Evolutionary conservation across 2,888 invertebrate genomes (phyloP).

Genomic region (Bombylius discolor): DNA sequence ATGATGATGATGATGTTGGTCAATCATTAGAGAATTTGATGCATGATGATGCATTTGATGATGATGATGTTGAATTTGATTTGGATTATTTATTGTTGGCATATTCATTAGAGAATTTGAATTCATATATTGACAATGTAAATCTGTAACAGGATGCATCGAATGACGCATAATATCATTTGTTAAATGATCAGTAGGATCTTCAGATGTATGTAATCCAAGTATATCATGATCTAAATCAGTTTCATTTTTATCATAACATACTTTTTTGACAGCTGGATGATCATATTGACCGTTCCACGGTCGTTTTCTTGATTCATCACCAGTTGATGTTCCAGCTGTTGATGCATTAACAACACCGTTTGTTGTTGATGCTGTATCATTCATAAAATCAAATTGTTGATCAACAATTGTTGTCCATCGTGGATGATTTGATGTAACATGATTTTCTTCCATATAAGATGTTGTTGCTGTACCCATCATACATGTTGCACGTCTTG

Average conservation of each 20-base stretch:
- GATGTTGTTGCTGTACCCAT: slow-evolving; percentile 6
- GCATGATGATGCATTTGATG: slow-evolving; percentile 23
- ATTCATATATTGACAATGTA: slow-evolving; percentile 6
- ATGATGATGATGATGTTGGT: slow-evolving; percentile 18
- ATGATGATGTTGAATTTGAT: slow-evolving; percentile 6
- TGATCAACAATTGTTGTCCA: slow-evolving; percentile 6
- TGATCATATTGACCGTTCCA: slow-evolving; percentile 16
- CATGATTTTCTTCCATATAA: slow-evolving; percentile 12
- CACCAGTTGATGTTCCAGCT: background rate
- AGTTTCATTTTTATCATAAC: slow-evolving; percentile 11
- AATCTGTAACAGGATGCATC: slow-evolving; percentile 2
- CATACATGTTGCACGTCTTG: slow-evolving; percentile 14
- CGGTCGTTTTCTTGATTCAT: slow-evolving; percentile 12
- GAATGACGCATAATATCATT: slow-evolving; percentile 11
- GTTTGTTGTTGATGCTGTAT: background rate
- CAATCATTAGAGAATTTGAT: slow-evolving; percentile 26
- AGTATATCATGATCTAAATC: slow-evolving; percentile 14
- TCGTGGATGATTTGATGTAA: slow-evolving; percentile 10
- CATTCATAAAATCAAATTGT: slow-evolving; percentile 6
- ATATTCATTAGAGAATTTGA: slow-evolving; percentile 10
- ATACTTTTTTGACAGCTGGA: slow-evolving; percentile 13
- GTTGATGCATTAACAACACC: background rate
- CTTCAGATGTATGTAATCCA: slow-evolving; percentile 5
- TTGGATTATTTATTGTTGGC: slow-evolving; percentile 4
- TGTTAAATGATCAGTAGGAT: slow-evolving; percentile 5